Base-by-base conservation (phyloP, 2,113 vertebrate species). In the Apeltes quadracus region DNA sequence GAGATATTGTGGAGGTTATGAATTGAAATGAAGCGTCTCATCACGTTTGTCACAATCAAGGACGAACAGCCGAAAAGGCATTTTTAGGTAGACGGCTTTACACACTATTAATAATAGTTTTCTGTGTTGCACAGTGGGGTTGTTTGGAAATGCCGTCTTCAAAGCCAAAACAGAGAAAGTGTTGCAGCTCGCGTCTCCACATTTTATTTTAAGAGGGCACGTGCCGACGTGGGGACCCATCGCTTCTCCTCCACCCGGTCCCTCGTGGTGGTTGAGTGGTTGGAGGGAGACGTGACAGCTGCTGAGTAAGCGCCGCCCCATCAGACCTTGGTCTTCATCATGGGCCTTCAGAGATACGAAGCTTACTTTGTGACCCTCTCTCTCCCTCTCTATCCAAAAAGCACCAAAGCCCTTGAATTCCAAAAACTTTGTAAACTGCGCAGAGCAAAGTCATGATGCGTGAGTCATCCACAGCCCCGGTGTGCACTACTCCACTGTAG, bases 381-480 rank as follows among this genome's bases (percentile, higher is more conserved):
- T 78, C 44, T 63, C 63, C 12, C 55, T 34, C n/a, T 11, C 54
- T 38, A 18, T 0, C 29, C 22, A 67, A 53, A 75, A 73, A 76
- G 53, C 69, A 39, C 54, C 75, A 15, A 22, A 64, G 63, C 65
- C 66, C 57, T 53, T 50, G 50, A 61, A 71, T 67, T 66, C 77
- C 32, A 5, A 2, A 75, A 90, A 88, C 79, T 88, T 88, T 81
- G 75, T 53, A 72, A 69, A 34, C 34, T 51, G 75, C 75, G 78
- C 76, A 50, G 57, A 70, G 72, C 78, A 84, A 81, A 87, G 85
- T 85, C 79, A 79, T 84, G 78, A 84, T 83, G 84, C 62, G 69
- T 90, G 90, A 89, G 64, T 89, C 87, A 90, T 88, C 74, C 77
- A 25, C 72, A 65, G 82, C 74, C n/a, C 84, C 78, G 51, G 81